Percentiles rank a stretch among this genome's conserved stretches.
Evolutionary conservation across 2,888 invertebrate genomes (phyloP).

Genomic region (Drosophila bunnanda): DNA sequence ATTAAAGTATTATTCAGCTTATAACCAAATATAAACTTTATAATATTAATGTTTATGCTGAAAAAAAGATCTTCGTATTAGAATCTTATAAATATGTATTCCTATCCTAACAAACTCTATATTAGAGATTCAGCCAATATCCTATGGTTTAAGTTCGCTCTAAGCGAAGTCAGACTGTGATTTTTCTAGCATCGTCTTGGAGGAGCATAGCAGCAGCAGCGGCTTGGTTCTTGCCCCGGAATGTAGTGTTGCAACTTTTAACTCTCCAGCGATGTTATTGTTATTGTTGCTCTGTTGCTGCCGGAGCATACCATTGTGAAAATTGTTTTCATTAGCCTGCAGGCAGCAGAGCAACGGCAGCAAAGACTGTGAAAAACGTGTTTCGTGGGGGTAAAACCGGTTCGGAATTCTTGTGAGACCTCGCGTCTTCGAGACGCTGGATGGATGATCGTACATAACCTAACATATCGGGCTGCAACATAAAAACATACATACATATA

Average conservation of each 20-base stretch:
- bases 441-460: constrained; percentile 19
- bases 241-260: constrained; percentile 79
- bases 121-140: background rate
- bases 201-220: constrained; percentile 20
- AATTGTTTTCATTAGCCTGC: constrained; percentile 65
- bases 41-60: too few species aligned
- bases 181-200: constrained; percentile 61
- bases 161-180: constrained; percentile 28
- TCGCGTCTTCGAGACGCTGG: constrained; percentile 34
- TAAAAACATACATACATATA: constrained; percentile 34
- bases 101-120: background rate
- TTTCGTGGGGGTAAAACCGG: constrained; percentile 58
- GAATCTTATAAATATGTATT: background rate
- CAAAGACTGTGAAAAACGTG: constrained; percentile 39
- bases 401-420: constrained; percentile 70
- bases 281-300: constrained; percentile 45
- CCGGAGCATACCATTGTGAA: constrained; percentile 63
- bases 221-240: constrained; percentile 58
- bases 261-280: constrained; percentile 26
- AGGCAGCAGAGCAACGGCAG: constrained; percentile 25
- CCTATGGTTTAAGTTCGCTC: background rate
- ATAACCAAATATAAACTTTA: too few species aligned
- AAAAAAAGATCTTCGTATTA: too few species aligned
- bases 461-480: constrained; percentile 46
- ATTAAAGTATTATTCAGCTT: too few species aligned